A percentile compares a stretch with the other conserved stretches of the same genome.
Conservation (phyloP, 2,888 invertebrate genomes). For the Heliconius hortense region DNA sequence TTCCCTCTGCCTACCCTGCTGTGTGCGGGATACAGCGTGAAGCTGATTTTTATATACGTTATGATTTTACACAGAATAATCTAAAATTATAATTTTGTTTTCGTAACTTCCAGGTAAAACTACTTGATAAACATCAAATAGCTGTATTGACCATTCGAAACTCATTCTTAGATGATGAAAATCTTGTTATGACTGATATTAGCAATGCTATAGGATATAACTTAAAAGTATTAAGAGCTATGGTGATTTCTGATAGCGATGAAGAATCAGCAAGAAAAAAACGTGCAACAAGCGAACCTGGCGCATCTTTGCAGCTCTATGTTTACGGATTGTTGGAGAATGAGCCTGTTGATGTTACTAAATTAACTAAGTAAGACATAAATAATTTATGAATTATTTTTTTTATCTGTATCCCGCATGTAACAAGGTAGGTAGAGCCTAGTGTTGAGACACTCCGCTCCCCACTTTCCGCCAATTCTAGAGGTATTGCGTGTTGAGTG, state of each 20-base stretch:
- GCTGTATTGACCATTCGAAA: constrained; percentile 67
- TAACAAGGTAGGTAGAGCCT: too few relatives aligned
- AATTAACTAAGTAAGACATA: constrained; percentile 54
- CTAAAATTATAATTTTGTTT: not conserved
- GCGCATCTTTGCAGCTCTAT: constrained; percentile 62
- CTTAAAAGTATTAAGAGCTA: constrained; percentile 66
- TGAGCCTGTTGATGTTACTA: constrained; percentile 61
- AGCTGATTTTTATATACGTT: too few relatives aligned
- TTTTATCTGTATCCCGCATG: too few relatives aligned
- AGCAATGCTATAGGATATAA: constrained; percentile 64
- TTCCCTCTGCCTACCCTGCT: too few relatives aligned
- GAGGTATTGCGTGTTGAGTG: too few relatives aligned
- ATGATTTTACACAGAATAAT: not conserved
- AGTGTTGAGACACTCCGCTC: too few relatives aligned
- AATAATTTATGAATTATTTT: too few relatives aligned
- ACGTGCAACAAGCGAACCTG: constrained; percentile 47
- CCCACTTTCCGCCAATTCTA: too few relatives aligned
- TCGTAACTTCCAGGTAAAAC: constrained; percentile 67
- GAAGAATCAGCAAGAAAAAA: constrained; percentile 47
- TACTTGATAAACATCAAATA: constrained; percentile 66
- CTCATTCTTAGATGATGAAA: constrained; percentile 68
- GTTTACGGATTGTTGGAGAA: constrained; percentile 65
- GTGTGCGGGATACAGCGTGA: too few relatives aligned
- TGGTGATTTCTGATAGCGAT: constrained; percentile 58
- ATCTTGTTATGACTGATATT: constrained; percentile 55